Conservation (phyloP, 1,140 invertebrate species). For the Campoletis sonorensis region DNA sequence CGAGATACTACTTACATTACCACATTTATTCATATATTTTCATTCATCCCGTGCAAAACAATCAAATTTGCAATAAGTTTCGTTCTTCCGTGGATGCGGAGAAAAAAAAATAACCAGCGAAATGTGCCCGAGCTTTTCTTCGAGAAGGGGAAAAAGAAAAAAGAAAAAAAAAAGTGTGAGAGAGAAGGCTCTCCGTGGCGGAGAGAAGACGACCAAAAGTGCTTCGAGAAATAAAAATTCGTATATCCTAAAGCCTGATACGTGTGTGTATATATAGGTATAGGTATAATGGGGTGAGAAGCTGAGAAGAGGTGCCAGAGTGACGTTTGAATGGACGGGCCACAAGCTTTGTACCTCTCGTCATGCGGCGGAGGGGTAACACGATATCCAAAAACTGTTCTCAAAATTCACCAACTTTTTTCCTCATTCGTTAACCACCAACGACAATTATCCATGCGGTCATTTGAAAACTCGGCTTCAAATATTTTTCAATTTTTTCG, state of each 20-base stretch:
- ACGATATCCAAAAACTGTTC: conserved; percentile 75
- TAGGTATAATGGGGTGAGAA: too few species aligned
- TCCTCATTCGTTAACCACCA: conserved; percentile 20
- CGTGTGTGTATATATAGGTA: conserved; percentile 51
- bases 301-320: conserved; percentile 74
- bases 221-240: neutral
- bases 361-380: conserved; percentile 62
- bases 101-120: neutral
- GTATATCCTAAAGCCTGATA: neutral
- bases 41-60: too few species aligned
- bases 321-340: conserved; percentile 75
- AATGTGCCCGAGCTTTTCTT: neutral
- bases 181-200: neutral
- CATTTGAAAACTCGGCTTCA: too few species aligned
- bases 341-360: conserved; percentile 67
- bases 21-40: too few species aligned
- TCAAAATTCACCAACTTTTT: conserved; percentile 65
- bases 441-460: too few species aligned
- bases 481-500: neutral
- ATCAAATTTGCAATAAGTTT: conserved; percentile 31
- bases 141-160: neutral
- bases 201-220: neutral
- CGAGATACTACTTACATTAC: too few species aligned
- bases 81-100: neutral
- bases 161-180: neutral